phyloP scores from a whole-genome alignment of 2,797 vertebrate species.

The Macropus fuliginosus region DNA sequence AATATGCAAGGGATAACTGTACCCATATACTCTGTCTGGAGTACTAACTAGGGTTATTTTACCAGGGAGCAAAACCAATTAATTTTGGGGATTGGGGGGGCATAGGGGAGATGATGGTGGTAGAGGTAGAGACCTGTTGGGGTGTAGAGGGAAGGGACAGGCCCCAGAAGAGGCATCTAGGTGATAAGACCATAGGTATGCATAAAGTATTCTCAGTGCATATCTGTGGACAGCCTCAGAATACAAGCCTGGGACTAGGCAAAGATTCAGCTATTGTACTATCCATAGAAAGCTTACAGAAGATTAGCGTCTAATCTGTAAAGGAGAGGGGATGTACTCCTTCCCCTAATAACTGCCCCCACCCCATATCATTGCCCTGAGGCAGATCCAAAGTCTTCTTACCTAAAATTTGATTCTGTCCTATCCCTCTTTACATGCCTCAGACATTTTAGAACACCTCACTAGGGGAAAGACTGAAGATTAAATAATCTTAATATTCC shows the following conservation, averaged over 20 bases:
- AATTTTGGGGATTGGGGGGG: neutral
- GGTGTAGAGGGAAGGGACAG: neutral
- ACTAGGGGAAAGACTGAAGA: neutral
- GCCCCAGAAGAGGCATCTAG: neutral
- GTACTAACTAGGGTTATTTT: neutral
- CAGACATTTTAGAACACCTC: neutral
- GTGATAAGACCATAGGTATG: neutral
- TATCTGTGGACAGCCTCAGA: neutral
- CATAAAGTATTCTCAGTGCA: neutral
- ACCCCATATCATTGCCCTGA: neutral
- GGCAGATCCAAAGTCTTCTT: neutral
- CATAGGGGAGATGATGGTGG: neutral
- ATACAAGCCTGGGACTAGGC: neutral
- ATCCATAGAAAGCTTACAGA: neutral
- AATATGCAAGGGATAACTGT: neutral
- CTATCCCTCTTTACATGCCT: neutral
- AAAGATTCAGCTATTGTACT: neutral
- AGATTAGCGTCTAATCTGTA: neutral
- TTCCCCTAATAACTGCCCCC: neutral
- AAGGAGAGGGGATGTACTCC: neutral
- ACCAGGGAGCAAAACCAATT: neutral
- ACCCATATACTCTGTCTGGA: neutral
- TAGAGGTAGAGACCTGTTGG: neutral
- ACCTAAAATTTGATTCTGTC: neutral
- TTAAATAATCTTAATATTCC: neutral